Evolutionary conservation across 1,140 invertebrate species (phyloP), one percentile per base, ranked within the genome.

Genomic region (Drosophila trapezifrons): DNA sequence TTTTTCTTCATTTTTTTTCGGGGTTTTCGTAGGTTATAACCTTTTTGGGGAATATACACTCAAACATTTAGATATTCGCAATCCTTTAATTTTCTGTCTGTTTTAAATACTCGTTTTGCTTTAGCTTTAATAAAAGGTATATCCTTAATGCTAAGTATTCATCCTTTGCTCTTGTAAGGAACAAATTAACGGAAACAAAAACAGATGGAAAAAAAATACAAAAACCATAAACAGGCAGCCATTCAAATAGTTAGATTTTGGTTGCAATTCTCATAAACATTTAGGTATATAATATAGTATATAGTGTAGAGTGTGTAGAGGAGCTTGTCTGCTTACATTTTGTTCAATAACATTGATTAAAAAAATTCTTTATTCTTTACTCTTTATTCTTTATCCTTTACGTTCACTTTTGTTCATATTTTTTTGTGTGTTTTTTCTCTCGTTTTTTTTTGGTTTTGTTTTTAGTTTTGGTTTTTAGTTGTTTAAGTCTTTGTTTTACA

Each of bases 401-500:
- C 29, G 51, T 52, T 52, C 29, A 35, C 51, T 69, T 69, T 35
- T 62, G 49, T 57, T 46, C 32, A 66, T 70, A 52, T 73, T 45
- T 42, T 12, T 40, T 40, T 43, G 38, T 37, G 37, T 17, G 64
- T n/a, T 25, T 79, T 17, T 49, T 52, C 22, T 52, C 43, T 38
- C 3, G 18, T 46, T 52, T 54, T 29, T 35, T 42, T 40, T 46
- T 60, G n/a, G n/a, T 46, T 3, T 46, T 3, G 64, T 71, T 56
- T 58, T 62, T 64, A 29, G 32, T 40, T 49, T 49, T 54, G 55
- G 35, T 27, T 38, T 75, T 72, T 32, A 29, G 27, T 76, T 55
- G 37, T n/a, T 87, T 80, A 89, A 87, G 84, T 87, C 84, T 87
- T 87, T 87, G 84, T 87, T 87, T 87, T 87, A 80, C 84, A 83